Conservation (phyloP, 2,888 invertebrate species). For the Rhopalosiphum nymphaeae region DNA sequence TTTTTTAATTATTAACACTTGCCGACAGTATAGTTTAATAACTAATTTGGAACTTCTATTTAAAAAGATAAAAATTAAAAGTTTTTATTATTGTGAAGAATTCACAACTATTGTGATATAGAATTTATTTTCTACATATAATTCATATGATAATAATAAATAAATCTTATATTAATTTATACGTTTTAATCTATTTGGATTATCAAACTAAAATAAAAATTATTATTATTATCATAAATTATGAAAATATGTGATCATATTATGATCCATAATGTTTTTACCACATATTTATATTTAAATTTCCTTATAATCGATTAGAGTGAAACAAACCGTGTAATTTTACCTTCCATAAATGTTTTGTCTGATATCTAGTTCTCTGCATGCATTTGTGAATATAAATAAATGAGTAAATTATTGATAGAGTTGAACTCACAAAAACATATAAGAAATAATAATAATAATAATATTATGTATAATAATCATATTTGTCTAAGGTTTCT, state of each 20-base stretch:
- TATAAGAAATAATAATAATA: background rate
- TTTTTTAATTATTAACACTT: background rate
- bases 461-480: background rate
- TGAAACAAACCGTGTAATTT: background rate
- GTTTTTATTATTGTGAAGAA: background rate
- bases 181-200: background rate
- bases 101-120: background rate
- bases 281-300: background rate
- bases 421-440: background rate
- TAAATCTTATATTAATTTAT: background rate
- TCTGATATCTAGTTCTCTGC: background rate
- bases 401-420: background rate
- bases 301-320: background rate
- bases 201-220: background rate
- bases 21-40: background rate
- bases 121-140: background rate
- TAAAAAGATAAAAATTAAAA: background rate
- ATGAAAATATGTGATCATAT: too few relatives aligned
- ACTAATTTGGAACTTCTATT: background rate
- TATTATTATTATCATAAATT: too few relatives aligned
- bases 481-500: background rate
- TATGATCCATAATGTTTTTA: too few relatives aligned
- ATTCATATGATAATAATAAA: background rate
- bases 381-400: background rate
- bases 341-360: background rate